Conservation (phyloP, 1,140 invertebrate species). For the Drosophila navojoa region DNA sequence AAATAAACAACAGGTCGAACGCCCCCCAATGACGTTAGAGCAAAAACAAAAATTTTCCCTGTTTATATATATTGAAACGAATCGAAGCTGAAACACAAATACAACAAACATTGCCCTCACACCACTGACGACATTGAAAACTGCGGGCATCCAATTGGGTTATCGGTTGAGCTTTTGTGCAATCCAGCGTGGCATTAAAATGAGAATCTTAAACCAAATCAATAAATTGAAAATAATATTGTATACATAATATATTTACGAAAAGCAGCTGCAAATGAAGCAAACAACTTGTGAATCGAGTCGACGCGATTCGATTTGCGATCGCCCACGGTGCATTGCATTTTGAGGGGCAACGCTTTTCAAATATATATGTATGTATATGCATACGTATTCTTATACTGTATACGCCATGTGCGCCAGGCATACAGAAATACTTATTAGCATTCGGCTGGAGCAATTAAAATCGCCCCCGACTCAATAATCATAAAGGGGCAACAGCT, state of each 20-base stretch:
- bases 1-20: conserved; percentile 54
- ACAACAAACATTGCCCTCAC: background rate
- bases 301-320: conserved; percentile 15
- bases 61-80: conserved; percentile 34
- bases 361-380: conserved; percentile 24
- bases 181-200: conserved; percentile 26
- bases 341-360: conserved; percentile 20
- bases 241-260: conserved; percentile 5
- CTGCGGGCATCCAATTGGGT: conserved; percentile 45
- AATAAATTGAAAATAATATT: conserved; percentile 40
- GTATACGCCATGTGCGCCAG: conserved; percentile 38
- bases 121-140: conserved; percentile 50
- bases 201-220: conserved; percentile 33
- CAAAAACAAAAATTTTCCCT: conserved; percentile 31
- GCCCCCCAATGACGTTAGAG: conserved; percentile 42
- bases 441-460: conserved; percentile 46
- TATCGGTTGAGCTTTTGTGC: conserved; percentile 41
- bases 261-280: conserved; percentile 32
- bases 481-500: conserved; percentile 12
- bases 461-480: conserved; percentile 41
- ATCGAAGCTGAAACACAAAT: conserved; percentile 31
- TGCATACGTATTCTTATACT: background rate
- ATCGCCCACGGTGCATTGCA: conserved; percentile 34
- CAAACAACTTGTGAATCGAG: conserved; percentile 33
- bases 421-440: conserved; percentile 48